Percentiles rank a stretch among this genome's conserved stretches.
phyloP scores from a whole-genome alignment of 30 jellyfish, hydroid and myxozoan genomes.

The Aurelia aurita region DNA sequence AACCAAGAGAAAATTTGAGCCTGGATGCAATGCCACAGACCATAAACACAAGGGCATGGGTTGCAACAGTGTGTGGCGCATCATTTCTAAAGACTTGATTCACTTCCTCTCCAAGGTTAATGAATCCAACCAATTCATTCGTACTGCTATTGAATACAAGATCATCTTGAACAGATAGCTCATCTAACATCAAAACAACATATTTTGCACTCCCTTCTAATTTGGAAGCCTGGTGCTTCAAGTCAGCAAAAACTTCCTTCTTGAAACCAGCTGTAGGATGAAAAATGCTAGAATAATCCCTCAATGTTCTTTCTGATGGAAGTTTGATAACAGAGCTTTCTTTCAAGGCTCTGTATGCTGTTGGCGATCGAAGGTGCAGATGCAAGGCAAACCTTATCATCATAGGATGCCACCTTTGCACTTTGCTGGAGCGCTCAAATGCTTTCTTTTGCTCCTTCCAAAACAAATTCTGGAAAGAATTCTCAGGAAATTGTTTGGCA shows the following conservation, averaged over 20 bases:
- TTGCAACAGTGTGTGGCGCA: constrained; percentile 28
- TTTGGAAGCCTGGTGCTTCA: constrained; percentile 50
- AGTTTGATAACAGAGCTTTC: constrained; percentile 45
- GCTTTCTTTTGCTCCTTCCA: constrained; percentile 59
- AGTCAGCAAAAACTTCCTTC: constrained; percentile 48
- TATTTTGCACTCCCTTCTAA: constrained; percentile 37
- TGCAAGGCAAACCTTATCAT: constrained; percentile 61
- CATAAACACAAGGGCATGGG: constrained; percentile 52
- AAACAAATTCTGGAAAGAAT: constrained; percentile 42
- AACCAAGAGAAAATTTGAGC: constrained; percentile 47
- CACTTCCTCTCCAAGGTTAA: constrained; percentile 53
- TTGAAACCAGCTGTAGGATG: constrained; percentile 56
- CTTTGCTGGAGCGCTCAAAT: constrained; percentile 30
- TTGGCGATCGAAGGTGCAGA: constrained; percentile 45
- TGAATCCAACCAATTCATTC: constrained; percentile 44
- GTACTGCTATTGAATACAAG: constrained; percentile 25
- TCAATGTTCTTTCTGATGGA: constrained; percentile 57
- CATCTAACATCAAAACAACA: constrained; percentile 63
- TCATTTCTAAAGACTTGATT: constrained; percentile 27
- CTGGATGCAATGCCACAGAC: constrained; percentile 60
- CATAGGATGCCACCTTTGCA: constrained; percentile 47
- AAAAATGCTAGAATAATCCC: constrained; percentile 47
- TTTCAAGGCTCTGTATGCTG: constrained; percentile 57
- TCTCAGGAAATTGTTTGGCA: constrained; percentile 45
- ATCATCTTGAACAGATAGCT: constrained; percentile 50